phyloP scores from a whole-genome alignment of 2,797 vertebrate genomes.

The Anas flavirostris region DNA sequence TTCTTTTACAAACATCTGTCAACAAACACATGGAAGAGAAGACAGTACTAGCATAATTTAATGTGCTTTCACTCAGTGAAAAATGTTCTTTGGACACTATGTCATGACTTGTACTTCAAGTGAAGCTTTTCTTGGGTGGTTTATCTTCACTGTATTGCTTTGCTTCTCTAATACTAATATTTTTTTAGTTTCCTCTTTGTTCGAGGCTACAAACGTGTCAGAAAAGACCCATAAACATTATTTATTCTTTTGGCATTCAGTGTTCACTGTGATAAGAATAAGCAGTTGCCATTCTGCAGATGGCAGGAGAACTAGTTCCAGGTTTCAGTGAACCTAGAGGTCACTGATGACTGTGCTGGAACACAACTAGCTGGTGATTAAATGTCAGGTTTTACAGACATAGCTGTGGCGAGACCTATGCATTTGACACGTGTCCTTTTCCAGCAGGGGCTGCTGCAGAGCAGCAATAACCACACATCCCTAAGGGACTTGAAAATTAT shows the following conservation, averaged over 20 bases:
- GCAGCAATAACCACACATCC: neutral
- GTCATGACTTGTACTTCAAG: conserved; percentile 64
- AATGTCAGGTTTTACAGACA: neutral
- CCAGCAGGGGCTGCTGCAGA: conserved; percentile 63
- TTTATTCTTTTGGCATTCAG: conserved; percentile 12
- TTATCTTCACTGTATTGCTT: conserved; percentile 45
- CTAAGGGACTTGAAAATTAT: neutral
- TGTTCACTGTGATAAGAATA: conserved; percentile 7
- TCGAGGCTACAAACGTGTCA: neutral
- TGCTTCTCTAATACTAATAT: conserved; percentile 51
- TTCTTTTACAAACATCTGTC: conserved; percentile 72
- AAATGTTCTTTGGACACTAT: conserved; percentile 62
- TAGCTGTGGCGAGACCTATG: neutral
- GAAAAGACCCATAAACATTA: conserved; percentile 10
- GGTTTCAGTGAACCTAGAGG: neutral
- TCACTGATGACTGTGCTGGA: neutral
- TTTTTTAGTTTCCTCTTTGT: conserved; percentile 48
- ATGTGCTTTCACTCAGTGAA: conserved; percentile 35
- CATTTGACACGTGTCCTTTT: neutral
- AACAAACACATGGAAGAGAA: conserved; percentile 59
- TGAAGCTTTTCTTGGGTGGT: conserved; percentile 65
- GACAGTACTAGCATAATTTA: conserved; percentile 68
- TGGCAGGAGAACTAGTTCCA: conserved; percentile 11
- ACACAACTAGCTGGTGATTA: neutral
- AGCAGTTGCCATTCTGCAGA: conserved; percentile 24